These are phyloP conservation scores for Phyllotreta striolata DNA, from an alignment of 2,888 invertebrate species.

Conservation along the genomic window DNA sequence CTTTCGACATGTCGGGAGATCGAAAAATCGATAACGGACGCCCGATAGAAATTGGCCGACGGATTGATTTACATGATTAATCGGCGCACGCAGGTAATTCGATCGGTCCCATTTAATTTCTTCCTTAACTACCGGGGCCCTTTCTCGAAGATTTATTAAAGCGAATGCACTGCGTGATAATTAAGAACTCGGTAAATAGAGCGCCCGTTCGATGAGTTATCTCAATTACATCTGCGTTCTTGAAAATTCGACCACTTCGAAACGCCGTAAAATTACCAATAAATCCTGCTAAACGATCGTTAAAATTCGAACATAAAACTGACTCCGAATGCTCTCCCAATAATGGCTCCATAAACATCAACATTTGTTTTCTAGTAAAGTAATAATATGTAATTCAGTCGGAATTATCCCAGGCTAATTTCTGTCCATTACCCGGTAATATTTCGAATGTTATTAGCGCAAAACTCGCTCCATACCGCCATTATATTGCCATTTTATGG, in stretches of 20 bases:
- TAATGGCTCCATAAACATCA: constrained; percentile 36
- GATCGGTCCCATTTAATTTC: constrained; percentile 5
- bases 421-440: constrained; percentile 31
- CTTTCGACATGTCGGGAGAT: constrained; percentile 6
- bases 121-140: constrained; percentile 1
- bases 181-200: neutral
- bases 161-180: neutral
- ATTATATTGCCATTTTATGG: constrained; percentile 15
- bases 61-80: constrained; percentile 15
- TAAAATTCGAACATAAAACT: constrained; percentile 34
- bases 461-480: constrained; percentile 20
- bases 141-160: neutral
- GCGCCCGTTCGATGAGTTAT: constrained; percentile 15
- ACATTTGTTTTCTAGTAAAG: constrained; percentile 35
- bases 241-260: constrained; percentile 20
- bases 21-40: constrained; percentile 8
- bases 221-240: constrained; percentile 17
- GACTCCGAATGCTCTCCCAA: constrained; percentile 29
- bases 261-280: constrained; percentile 24
- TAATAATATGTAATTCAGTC: constrained; percentile 37
- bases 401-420: constrained; percentile 31
- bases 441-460: constrained; percentile 34
- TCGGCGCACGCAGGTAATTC: neutral
- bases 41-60: constrained; percentile 13
- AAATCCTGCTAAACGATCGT: constrained; percentile 26